Evolutionary conservation across 2,888 invertebrate species (phyloP), one percentile per base, ranked within the genome.

Genomic region (Digitonthophagus gazella): DNA sequence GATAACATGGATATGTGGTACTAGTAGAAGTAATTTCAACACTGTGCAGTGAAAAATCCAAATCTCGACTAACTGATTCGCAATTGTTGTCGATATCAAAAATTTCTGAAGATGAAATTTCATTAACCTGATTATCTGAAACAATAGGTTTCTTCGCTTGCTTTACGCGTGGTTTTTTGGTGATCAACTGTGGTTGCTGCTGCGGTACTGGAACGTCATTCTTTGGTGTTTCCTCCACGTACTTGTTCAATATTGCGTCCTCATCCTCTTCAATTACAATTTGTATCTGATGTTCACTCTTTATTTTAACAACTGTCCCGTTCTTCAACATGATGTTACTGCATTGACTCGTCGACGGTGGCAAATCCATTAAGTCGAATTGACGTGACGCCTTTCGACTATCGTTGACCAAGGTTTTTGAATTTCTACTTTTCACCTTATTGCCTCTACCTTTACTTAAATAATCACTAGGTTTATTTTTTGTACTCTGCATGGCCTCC

Each of bases 61-160:
- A 19, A 61, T 20, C 19, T 16, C 19, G 61, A 8, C 61, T 61
- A 6, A 18, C 19, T 19, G 18, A 18, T 61, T 61, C 19, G n/a
- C 18, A 61, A 16, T 61, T 61, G 14, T 61, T 61, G 54, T 65
- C 65, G 16, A 22, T 64, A 16, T 65, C 65, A 19, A 19, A 65
- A 15, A 44, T 54, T 14, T 55, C 44, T 11, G 65, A 65, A 28
- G 65, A 65, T 15, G 65, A 65, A 19, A 65, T 55, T 54, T 65
- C 65, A 55, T 65, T 65, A n/a, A 65, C 65, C 54, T 65, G 65
- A 65, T 65, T 65, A 15, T 61, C 61, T n/a, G 61, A 19, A 19
- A 20, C 20, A 18, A 61, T 18, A 16, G 61, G 20, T 11, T 44
- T 44, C 28, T 44, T 44, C 28, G 28, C 11, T 44, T 44, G 28